These are phyloP conservation scores for Perithous albicinctus DNA, from an alignment of 2,888 invertebrate genomes.

Conservation along the genomic window DNA sequence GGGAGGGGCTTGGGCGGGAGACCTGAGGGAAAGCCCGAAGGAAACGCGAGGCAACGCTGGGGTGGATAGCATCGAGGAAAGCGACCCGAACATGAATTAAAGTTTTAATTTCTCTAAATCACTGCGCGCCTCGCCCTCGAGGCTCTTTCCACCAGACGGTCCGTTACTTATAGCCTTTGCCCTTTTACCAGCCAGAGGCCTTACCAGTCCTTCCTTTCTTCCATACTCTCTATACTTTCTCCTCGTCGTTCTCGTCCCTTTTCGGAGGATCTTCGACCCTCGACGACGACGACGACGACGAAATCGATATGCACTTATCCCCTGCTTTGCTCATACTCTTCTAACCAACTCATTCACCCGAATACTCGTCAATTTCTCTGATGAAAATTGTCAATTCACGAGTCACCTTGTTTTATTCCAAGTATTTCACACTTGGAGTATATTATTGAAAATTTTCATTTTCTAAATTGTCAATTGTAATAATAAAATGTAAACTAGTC, in stretches of 20 bases:
- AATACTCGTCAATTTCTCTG: neutral
- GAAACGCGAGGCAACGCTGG: conserved; percentile 56
- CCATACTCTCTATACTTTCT: conserved; percentile 46
- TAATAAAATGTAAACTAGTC: too few species aligned
- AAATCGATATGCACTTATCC: conserved; percentile 81
- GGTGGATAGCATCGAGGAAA: conserved; percentile 56
- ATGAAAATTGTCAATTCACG: neutral
- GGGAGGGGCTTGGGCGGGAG: too few species aligned
- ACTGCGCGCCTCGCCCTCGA: conserved; percentile 80
- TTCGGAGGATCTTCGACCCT: conserved; percentile 76
- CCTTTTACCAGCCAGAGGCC: conserved; percentile 78
- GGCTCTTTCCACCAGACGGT: conserved; percentile 83
- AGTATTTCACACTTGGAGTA: neutral
- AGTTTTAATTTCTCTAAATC: conserved; percentile 85
- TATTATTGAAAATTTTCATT: neutral
- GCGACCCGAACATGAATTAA: conserved; percentile 83
- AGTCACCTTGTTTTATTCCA: neutral
- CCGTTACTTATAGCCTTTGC: conserved; percentile 84
- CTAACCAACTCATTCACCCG: conserved; percentile 62
- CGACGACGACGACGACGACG: conserved; percentile 71
- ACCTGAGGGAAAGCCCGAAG: conserved; percentile 69
- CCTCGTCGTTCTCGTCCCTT: conserved; percentile 60
- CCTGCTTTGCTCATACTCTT: conserved; percentile 71
- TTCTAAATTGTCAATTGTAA: too few species aligned
- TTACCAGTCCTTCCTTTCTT: conserved; percentile 59